Conservation (phyloP, 2,888 invertebrate genomes). For the Drosophila merina region DNA sequence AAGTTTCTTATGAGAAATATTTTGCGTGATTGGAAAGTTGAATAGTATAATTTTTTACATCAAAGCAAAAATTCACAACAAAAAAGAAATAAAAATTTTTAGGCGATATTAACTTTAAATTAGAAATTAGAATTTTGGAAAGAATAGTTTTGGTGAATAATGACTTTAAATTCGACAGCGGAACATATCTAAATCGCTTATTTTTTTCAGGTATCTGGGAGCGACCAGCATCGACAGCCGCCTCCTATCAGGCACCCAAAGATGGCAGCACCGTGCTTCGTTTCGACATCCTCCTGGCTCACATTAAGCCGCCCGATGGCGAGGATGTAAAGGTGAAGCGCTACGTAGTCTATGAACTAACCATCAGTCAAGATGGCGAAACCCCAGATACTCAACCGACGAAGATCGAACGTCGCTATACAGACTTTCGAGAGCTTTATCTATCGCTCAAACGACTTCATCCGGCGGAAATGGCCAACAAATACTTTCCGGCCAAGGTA, state of each 20-base stretch:
- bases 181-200: neutral
- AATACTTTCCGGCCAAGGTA: conserved; percentile 89
- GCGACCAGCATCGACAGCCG: conserved; percentile 55
- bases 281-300: conserved; percentile 89
- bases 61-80: no score
- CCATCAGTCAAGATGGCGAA: conserved; percentile 86
- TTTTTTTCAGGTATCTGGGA: conserved; percentile 80
- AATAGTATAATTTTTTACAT: no score
- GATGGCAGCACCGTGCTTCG: conserved; percentile 77
- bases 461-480: conserved; percentile 85
- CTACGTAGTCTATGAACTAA: conserved; percentile 89
- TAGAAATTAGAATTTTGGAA: no score
- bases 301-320: conserved; percentile 86
- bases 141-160: no score
- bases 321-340: conserved; percentile 86
- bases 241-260: conserved; percentile 60
- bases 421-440: conserved; percentile 88
- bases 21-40: no score
- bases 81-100: no score
- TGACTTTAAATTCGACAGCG: no score
- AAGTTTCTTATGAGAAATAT: no score
- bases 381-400: conserved; percentile 86
- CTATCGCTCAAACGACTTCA: conserved; percentile 86
- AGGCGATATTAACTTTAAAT: no score
- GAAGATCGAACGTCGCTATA: conserved; percentile 89